Evolutionary conservation across 2,113 vertebrate species (phyloP), one percentile per base, ranked within the genome.

Genomic region (Chaenocephalus aceratus): DNA sequence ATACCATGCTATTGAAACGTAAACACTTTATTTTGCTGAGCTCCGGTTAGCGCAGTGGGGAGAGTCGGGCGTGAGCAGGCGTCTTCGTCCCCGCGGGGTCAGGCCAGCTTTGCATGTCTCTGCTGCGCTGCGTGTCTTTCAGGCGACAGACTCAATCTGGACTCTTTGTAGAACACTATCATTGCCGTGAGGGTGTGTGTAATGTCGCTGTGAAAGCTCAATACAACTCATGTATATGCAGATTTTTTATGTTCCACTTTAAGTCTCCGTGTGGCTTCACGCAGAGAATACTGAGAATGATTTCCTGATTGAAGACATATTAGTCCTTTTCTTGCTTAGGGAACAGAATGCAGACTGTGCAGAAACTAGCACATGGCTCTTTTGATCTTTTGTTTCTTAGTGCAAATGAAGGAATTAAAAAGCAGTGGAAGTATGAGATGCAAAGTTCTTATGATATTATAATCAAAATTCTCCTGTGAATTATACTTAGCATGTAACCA

Each of bases 341-440:
- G 21, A 54, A 61, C 18, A 12, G 56, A 26, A 21, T n/a, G 60
- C 64, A 18, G 70, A 82, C 90, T 89, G 91, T 92, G 90, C 91
- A 93, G 86, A 84, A 78, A 76, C 72, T 6, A 54, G 77, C 77
- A 72, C 75, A 46, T 0, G 15, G 78, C 83, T 81, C 54, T 51
- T 76, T 78, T 48, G 15, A 12, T 69, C 54, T 60, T n/a, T 2
- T 54, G 49, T 26, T 64, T 51, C 53, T 51, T 63, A 10, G 36
- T 46, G 56, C 75, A 54, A 78, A 79, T 79, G 78, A 87, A 87
- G 78, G 81, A 77, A 58, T 78, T 61, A 6, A 79, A 72, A 34
- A 36, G 51, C 70, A 18, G 80, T 30, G 10, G 26, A 48, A 58
- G 62, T 48, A 15, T 10, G 51, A 62, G 41, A 13, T n/a, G 18